Conservation (phyloP, 2,113 vertebrate genomes). For the Clupea harengus region DNA sequence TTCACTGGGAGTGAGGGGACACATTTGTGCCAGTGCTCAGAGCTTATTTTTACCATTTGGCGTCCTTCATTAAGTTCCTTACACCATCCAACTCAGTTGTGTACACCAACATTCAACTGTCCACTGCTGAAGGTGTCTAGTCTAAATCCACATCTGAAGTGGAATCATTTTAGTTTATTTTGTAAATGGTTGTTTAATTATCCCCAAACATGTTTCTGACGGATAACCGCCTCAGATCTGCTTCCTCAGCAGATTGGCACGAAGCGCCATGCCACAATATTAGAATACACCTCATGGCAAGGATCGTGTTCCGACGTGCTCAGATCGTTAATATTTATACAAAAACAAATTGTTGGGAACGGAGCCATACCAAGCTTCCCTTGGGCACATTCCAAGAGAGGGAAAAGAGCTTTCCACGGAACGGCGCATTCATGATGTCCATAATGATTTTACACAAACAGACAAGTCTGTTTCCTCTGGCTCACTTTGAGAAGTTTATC, state of each 20-base stretch:
- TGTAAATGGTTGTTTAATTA: not conserved
- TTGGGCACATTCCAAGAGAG: not conserved
- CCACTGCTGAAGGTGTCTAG: slow-evolving; percentile 1
- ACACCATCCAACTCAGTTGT: not conserved
- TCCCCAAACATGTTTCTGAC: not conserved
- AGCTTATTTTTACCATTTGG: slow-evolving; percentile 40
- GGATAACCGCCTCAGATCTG: not conserved
- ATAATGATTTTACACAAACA: not conserved
- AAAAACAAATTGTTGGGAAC: not conserved
- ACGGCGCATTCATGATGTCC: not conserved
- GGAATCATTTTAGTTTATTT: not conserved
- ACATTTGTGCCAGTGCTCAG: slow-evolving; percentile 28
- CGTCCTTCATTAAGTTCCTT: slow-evolving; percentile 11
- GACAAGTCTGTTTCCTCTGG: not conserved
- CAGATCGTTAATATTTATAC: not conserved
- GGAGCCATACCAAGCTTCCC: not conserved
- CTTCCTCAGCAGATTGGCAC: not conserved
- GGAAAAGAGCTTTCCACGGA: not conserved
- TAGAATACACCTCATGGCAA: not conserved
- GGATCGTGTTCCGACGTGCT: not conserved
- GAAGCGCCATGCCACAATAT: not conserved
- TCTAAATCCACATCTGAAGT: not conserved
- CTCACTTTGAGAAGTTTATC: not conserved
- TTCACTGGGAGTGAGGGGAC: slow-evolving; percentile 32
- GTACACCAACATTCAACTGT: slow-evolving; percentile 33